A percentile compares a stretch with the other conserved stretches of the same genome.
Evolutionary conservation across 2,113 vertebrate species (phyloP).

Genomic region (Pyxicephalus adspersus): DNA sequence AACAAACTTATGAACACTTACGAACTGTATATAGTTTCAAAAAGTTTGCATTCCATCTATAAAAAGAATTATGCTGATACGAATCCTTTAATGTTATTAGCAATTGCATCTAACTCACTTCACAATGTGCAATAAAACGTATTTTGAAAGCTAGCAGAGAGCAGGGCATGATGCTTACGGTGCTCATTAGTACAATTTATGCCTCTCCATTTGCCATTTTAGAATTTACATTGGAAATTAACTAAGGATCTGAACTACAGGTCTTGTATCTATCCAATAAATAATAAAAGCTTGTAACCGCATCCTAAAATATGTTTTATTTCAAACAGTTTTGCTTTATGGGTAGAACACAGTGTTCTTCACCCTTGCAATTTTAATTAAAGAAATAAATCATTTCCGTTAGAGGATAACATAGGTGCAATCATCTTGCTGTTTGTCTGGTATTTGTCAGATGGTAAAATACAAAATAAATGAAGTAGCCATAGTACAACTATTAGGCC

Average conservation of each 20-base stretch:
- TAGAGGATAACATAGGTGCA: background rate
- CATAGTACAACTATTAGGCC: no score
- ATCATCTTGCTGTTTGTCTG: background rate
- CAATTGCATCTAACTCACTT: background rate
- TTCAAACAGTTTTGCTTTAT: conserved; percentile 13
- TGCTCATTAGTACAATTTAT: conserved; percentile 38
- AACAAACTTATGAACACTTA: no score
- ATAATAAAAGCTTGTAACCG: conserved; percentile 8
- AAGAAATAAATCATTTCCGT: conserved; percentile 23
- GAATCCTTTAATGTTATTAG: background rate
- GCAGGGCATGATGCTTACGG: background rate
- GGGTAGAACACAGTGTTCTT: background rate
- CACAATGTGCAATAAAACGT: background rate
- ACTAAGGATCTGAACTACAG: conserved; percentile 17
- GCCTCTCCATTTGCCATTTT: background rate
- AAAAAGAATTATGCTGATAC: background rate
- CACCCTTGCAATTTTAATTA: conserved; percentile 13
- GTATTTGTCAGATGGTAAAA: conserved; percentile 6
- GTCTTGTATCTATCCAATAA: conserved; percentile 16
- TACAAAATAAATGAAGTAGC: no score
- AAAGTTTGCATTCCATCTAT: background rate
- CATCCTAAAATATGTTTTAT: background rate
- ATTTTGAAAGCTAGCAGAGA: background rate
- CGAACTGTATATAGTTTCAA: background rate
- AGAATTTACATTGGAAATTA: conserved; percentile 30